Evolutionary conservation across 2,888 invertebrate species (phyloP), one percentile per base, ranked within the genome.

Genomic region (Lasioglossum pauxillum): DNA sequence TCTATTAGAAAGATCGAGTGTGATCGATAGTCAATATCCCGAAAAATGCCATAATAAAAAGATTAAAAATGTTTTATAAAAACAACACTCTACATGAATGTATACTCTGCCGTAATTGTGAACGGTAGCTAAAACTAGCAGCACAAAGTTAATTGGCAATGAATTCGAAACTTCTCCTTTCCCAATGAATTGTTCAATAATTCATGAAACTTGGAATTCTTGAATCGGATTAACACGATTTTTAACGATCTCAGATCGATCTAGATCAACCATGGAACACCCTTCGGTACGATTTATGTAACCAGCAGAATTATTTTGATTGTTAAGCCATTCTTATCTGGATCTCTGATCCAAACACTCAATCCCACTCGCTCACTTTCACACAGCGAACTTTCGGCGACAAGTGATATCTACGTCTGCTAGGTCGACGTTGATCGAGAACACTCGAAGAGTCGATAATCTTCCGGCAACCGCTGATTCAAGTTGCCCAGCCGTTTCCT

Each of bases 401-500:
- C 38, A 38, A n/a, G 7, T 7, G 64, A 64, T 64, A 64, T 64
- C 31, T 35, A 31, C 16, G 31, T 64, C 31, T 14, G 14, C 31
- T 19, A 16, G 19, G 7, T 64, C 19, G 80, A 80, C 72, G 53
- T 10, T 10, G 23, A 60, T 80, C 80, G 10, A 12, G n/a, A 46
- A n/a, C 49, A 5, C 46, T n/a, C 53, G 35, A 44, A 12, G 69
- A 23, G 38, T 10, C 79, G 80, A 72, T 60, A 31, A 60, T 73
- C 27, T 44, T 41, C 83, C 83, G 16, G 23, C 57, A 67, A 72
- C 49, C 71, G 71, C n/a, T 60, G 12, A 49, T 44, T 76, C 76
- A 46, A 69, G 76, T 41, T 57, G 31, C 38, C 72, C 31, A 14
- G 31, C 27, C 35, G 35, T 35, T 76, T 73, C 64, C 72, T 44